Percentiles rank a stretch among this genome's conserved stretches.
phyloP scores from a whole-genome alignment of 1,140 invertebrate species.

The Trigoniulus corallinus region DNA sequence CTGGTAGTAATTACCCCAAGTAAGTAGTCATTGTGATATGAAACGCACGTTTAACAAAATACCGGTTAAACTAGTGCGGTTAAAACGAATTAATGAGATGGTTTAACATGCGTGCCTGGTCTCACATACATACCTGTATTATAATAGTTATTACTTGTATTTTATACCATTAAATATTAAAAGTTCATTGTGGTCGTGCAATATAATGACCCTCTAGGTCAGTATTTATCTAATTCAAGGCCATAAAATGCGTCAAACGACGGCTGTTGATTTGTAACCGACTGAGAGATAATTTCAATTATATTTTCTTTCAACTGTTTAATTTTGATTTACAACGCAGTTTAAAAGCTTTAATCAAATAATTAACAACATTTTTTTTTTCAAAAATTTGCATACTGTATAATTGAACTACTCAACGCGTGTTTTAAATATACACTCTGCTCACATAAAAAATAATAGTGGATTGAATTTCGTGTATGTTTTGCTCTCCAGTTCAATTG shows the following conservation, averaged over 20 bases:
- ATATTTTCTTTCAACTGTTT: no score
- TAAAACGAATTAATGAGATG: not conserved
- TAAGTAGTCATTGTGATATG: conserved; percentile 29
- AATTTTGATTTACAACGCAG: not conserved
- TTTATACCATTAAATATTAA: not conserved
- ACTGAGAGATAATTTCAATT: no score
- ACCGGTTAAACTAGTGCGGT: not conserved
- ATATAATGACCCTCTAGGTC: no score
- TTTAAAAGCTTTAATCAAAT: not conserved
- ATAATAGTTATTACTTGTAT: not conserved
- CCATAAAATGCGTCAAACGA: no score
- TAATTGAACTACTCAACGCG: not conserved
- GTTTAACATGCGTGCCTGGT: not conserved
- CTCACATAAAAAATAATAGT: not conserved
- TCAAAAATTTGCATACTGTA: not conserved
- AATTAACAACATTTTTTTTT: not conserved
- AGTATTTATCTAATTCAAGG: no score
- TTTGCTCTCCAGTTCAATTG: not conserved
- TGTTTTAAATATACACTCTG: not conserved
- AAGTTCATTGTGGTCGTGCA: not conserved
- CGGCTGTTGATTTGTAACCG: no score
- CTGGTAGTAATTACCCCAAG: conserved; percentile 75
- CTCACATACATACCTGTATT: not conserved
- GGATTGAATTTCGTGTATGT: not conserved
- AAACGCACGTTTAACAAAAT: not conserved